phyloP scores from a whole-genome alignment of 2,797 vertebrate genomes.

The Adrianichthys oophorus region DNA sequence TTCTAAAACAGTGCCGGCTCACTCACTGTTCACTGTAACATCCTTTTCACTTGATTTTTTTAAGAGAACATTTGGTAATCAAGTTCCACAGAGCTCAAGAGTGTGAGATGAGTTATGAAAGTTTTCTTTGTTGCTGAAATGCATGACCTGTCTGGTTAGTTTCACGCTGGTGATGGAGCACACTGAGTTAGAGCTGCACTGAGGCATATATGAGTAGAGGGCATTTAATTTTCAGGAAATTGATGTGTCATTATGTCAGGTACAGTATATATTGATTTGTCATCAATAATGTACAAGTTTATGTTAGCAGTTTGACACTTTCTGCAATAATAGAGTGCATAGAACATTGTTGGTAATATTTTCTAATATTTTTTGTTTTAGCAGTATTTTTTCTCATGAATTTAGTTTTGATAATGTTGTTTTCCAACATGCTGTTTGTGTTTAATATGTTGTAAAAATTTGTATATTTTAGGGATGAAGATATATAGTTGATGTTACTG shows the following conservation, averaged over 20 bases:
- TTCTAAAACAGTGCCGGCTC: too few relatives aligned
- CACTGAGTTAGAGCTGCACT: constrained; percentile 28
- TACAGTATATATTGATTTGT: constrained; percentile 39
- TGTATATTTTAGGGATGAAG: too few relatives aligned
- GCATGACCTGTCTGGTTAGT: constrained; percentile 25
- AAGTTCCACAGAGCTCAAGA: constrained; percentile 4
- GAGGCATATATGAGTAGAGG: constrained; percentile 12
- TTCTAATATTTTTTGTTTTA: too few relatives aligned
- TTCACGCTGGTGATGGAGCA: constrained; percentile 41
- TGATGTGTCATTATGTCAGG: constrained; percentile 12
- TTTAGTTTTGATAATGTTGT: too few relatives aligned
- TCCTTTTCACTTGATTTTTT: background rate
- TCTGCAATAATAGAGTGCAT: background rate
- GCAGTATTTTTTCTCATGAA: too few relatives aligned
- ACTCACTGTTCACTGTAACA: background rate
- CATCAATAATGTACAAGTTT: constrained; percentile 17
- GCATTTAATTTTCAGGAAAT: constrained; percentile 17
- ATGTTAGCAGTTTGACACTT: background rate
- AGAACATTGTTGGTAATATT: background rate
- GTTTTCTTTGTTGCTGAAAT: constrained; percentile 37
- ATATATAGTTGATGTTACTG: too few relatives aligned
- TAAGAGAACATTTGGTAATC: background rate
- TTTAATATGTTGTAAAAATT: too few relatives aligned
- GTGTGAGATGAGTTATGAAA: constrained; percentile 19
- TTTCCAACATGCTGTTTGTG: too few relatives aligned